Evolutionary conservation across 2,113 vertebrate genomes (phyloP).

Genomic region (Coptodon bakossiorum): DNA sequence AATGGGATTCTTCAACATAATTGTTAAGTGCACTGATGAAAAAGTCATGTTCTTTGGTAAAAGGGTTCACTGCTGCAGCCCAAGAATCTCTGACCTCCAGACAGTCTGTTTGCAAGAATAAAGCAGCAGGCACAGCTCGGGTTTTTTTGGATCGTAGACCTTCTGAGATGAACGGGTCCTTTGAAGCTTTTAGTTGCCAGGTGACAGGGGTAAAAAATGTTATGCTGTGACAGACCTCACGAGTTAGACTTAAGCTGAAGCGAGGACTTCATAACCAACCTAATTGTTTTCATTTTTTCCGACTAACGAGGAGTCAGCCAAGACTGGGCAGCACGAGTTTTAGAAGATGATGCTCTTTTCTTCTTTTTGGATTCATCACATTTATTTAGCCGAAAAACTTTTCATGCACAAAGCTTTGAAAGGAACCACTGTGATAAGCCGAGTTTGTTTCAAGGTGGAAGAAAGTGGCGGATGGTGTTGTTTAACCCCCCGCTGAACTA

Average conservation of each 20-base stretch:
- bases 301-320: background rate
- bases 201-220: background rate
- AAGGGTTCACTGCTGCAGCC: constrained; percentile 7
- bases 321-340: background rate
- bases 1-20: background rate
- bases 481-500: constrained; percentile 12
- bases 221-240: background rate
- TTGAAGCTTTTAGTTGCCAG: constrained; percentile 57
- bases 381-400: constrained; percentile 12
- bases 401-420: background rate
- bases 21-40: background rate
- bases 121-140: background rate
- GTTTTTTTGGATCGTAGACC: background rate
- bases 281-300: constrained; percentile 19
- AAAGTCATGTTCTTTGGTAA: constrained; percentile 20
- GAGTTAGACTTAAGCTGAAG: background rate
- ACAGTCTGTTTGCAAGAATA: background rate
- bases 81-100: background rate
- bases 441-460: background rate
- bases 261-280: background rate
- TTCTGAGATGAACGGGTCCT: background rate
- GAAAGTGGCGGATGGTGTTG: background rate
- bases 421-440: background rate
- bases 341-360: background rate
- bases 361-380: background rate